Conservation (phyloP, 2,888 invertebrate genomes). For the Atethmia centrago region DNA sequence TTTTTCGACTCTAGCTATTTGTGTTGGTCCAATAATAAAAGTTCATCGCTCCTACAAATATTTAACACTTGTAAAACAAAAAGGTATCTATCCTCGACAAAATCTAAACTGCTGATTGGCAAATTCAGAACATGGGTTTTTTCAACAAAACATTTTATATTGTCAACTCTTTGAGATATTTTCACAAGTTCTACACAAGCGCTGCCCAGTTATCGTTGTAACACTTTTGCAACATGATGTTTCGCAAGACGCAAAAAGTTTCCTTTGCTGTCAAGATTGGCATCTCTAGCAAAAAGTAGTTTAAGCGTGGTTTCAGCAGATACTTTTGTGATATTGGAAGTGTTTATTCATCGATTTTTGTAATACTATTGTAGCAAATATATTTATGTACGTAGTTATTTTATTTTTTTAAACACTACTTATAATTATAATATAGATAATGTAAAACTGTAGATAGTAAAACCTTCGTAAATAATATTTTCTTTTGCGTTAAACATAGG, state of each 20-base stretch:
- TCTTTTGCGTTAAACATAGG: background rate
- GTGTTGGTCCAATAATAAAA: background rate
- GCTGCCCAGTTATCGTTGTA: conserved; percentile 39
- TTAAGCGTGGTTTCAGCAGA: conserved; percentile 7
- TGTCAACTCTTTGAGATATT: conserved; percentile 39
- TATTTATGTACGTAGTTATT: background rate
- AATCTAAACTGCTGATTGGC: conserved; percentile 20
- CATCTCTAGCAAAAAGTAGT: conserved; percentile 35
- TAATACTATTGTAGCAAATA: background rate
- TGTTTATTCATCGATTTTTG: conserved; percentile 21
- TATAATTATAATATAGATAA: background rate
- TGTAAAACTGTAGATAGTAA: background rate
- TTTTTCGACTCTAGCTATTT: background rate
- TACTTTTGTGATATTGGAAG: conserved; percentile 27
- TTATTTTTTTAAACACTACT: background rate
- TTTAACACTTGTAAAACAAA: background rate
- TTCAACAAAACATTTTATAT: conserved; percentile 13
- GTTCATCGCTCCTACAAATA: background rate
- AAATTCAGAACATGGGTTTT: conserved; percentile 11
- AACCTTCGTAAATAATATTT: background rate
- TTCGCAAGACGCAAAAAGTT: conserved; percentile 54
- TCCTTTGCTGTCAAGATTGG: conserved; percentile 43
- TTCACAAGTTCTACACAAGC: conserved; percentile 39
- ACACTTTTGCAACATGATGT: conserved; percentile 53
- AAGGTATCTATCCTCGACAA: background rate